A percentile compares a stretch with the other conserved stretches of the same genome.
Evolutionary conservation across 2,888 invertebrate species (phyloP).

Genomic region (Brachynemurus nebulosus): DNA sequence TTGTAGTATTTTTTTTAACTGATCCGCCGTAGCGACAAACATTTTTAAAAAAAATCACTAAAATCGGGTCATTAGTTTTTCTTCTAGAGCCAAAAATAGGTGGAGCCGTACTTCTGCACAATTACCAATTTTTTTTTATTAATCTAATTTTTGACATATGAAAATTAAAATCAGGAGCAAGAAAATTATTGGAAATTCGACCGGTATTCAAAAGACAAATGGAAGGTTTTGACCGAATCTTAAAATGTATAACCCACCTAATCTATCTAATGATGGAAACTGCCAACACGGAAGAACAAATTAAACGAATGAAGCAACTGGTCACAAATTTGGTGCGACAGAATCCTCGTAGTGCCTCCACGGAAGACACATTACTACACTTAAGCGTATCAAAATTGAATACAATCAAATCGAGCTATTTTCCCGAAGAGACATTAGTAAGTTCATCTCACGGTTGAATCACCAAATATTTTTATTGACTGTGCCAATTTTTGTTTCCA

Average conservation of each 20-base stretch:
- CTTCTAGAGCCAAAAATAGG: too few relatives aligned
- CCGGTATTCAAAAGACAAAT: constrained; percentile 66
- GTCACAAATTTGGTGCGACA: constrained; percentile 43
- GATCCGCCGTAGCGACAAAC: too few relatives aligned
- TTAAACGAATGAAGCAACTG: constrained; percentile 30
- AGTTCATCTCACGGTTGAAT: constrained; percentile 17
- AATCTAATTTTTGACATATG: too few relatives aligned
- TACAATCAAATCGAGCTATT: constrained; percentile 63
- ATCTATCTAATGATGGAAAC: constrained; percentile 55
- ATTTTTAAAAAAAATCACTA: too few relatives aligned
- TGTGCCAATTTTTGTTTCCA: constrained; percentile 29
- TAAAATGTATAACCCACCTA: constrained; percentile 68
- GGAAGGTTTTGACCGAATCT: constrained; percentile 66
- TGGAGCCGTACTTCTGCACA: too few relatives aligned
- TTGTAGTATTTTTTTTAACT: too few relatives aligned
- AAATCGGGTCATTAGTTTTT: too few relatives aligned
- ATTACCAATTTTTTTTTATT: too few relatives aligned
- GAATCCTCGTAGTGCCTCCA: constrained; percentile 52
- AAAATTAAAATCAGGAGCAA: too few relatives aligned
- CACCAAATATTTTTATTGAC: constrained; percentile 19
- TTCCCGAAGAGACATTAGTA: constrained; percentile 48
- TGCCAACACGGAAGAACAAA: constrained; percentile 37
- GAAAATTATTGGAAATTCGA: constrained; percentile 37
- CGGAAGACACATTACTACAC: constrained; percentile 73
- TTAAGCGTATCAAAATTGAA: constrained; percentile 66